Conservation (phyloP, 1,140 invertebrate species). For the Zaprionus davidi region DNA sequence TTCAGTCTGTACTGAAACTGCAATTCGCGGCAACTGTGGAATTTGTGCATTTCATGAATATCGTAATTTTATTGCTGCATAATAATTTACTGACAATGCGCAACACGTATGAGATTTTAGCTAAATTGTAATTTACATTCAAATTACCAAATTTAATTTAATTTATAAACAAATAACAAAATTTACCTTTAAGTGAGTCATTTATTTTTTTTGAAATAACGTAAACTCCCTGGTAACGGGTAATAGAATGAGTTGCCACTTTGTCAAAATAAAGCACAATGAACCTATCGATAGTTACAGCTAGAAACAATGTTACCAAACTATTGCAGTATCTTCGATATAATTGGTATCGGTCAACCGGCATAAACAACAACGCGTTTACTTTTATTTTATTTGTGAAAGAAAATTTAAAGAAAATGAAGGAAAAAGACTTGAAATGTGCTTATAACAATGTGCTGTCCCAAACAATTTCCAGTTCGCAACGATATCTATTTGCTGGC, state of each 20-base stretch:
- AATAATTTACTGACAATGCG: background rate
- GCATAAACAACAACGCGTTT: constrained; percentile 31
- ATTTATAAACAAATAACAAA: background rate
- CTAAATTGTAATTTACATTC: background rate
- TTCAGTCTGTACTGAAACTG: constrained; percentile 39
- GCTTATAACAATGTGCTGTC: constrained; percentile 92
- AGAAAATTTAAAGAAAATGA: constrained; percentile 47
- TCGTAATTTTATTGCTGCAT: background rate
- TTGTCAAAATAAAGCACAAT: background rate
- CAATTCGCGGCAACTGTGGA: constrained; percentile 8
- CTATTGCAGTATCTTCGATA: constrained; percentile 12
- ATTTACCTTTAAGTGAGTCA: background rate
- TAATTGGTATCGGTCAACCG: constrained; percentile 23
- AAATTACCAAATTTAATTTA: background rate
- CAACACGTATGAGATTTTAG: background rate
- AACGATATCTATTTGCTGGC: constrained; percentile 91
- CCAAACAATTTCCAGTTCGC: constrained; percentile 92
- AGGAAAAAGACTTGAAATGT: constrained; percentile 84
- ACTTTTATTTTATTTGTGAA: constrained; percentile 3
- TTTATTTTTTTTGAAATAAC: background rate
- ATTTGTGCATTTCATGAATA: constrained; percentile 13
- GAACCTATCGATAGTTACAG: constrained; percentile 9
- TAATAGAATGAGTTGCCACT: background rate
- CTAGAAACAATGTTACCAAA: background rate
- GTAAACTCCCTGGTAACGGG: background rate